Conservation (phyloP, 2,113 vertebrate genomes). For the Theristicus caerulescens region DNA sequence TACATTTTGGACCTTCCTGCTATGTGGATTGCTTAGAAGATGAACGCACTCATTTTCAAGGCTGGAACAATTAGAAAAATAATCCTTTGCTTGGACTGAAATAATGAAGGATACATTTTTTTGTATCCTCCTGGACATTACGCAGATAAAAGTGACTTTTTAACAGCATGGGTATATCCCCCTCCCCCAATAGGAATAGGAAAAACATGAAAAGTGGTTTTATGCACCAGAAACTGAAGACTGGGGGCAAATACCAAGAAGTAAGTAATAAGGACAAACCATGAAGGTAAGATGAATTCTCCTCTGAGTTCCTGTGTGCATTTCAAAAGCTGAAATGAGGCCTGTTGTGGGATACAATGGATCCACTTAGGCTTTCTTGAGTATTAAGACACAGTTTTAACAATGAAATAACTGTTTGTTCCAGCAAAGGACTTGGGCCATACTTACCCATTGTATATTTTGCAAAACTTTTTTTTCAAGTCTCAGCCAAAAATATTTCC, state of each 20-base stretch:
- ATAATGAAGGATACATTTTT: neutral
- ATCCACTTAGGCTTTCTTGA: constrained; percentile 31
- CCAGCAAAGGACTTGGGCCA: neutral
- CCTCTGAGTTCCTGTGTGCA: neutral
- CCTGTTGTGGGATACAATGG: constrained; percentile 28
- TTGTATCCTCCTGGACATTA: neutral
- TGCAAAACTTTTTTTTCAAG: neutral
- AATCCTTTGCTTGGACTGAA: constrained; percentile 16
- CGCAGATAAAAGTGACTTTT: neutral
- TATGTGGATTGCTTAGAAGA: constrained; percentile 1
- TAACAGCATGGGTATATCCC: neutral
- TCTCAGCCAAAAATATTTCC: constrained; percentile 56
- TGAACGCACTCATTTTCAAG: constrained; percentile 30
- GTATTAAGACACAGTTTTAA: constrained; percentile 33
- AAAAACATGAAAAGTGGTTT: neutral
- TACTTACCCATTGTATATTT: constrained; percentile 22
- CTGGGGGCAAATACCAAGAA: neutral
- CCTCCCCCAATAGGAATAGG: neutral
- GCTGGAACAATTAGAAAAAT: constrained; percentile 41
- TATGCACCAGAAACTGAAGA: neutral
- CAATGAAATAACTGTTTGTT: constrained; percentile 61
- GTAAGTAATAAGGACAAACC: neutral
- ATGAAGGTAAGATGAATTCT: neutral
- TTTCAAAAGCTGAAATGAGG: neutral
- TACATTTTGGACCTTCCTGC: neutral